Base-by-base conservation (phyloP, 2,888 invertebrate genomes). In the Mechanitis messenoides region DNA sequence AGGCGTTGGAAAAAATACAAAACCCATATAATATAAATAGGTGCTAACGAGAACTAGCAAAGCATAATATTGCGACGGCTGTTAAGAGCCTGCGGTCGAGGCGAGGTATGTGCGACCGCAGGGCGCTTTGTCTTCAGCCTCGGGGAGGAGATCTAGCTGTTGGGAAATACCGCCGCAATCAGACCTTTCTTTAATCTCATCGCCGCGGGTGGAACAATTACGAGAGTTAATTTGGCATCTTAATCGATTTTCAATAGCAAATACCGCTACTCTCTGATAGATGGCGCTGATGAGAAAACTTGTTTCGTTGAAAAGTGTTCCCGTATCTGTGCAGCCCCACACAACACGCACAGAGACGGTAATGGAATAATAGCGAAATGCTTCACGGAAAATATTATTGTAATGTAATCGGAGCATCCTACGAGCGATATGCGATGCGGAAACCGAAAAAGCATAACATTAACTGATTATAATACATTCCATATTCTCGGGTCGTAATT, bases 401-500 rank as follows among this genome's bases (percentile, higher is more conserved):
- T 50, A 50, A 50, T 50, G 50, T 31, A 50, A 50, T 50, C 50
- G 50, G 28, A 57, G 42, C 42, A 78, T 77, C 75, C 72, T 67
- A 63, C 65, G 65, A 66, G 72, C 71, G 72, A 70, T 71, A 69
- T 69, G 68, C 73, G 79, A 71, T 56, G 53, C 42, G 56, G 53
- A 56, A 53, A 56, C 69, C 70, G 76, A 77, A 76, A 76, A 77
- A 80, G 73, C 78, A 79, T 81, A 81, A 82, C 79, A 80, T 77
- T 80, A 70, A 67, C 69, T 71, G 68, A 68, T 75, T 74, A 77
- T 77, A 76, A 79, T 79, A 78, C 81, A 82, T 84, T 81, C 78
- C 80, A 80, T 84, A 85, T 84, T 84, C 85, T 78, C 74, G 77
- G 77, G 74, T 76, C 78, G 83, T 87, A 87, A 87, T 87, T 85